These are phyloP conservation scores for Plotosus lineatus DNA, from an alignment of 2,113 vertebrate species.

Conservation along the genomic window DNA sequence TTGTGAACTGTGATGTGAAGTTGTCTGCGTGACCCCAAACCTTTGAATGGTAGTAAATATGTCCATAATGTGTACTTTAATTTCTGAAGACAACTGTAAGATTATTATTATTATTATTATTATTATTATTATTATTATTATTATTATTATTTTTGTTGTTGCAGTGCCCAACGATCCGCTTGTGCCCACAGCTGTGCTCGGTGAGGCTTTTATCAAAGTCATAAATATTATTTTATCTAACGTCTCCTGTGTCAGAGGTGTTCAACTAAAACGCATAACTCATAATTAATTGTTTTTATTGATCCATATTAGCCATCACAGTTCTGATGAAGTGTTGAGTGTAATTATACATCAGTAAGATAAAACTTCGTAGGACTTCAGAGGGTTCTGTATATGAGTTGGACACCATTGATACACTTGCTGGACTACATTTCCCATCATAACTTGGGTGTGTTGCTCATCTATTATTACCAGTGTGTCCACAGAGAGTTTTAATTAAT, in stretches of 20 bases:
- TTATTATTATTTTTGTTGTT: slow-evolving; percentile 78
- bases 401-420: slow-evolving; percentile 18
- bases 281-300: no score
- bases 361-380: background rate
- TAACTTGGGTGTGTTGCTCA: slow-evolving; percentile 55
- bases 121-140: background rate
- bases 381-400: no score
- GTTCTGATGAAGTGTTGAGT: no score
- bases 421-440: slow-evolving; percentile 72
- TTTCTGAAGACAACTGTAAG: no score
- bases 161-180: slow-evolving; percentile 98
- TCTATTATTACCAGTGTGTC: slow-evolving; percentile 2
- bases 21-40: no score
- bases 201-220: slow-evolving; percentile 80
- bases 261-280: slow-evolving; percentile 60
- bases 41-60: no score
- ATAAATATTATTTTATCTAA: background rate
- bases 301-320: background rate
- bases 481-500: background rate
- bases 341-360: background rate
- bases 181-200: slow-evolving; percentile 98
- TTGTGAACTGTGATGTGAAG: no score
- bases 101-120: no score
- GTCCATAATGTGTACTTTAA: no score
- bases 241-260: slow-evolving; percentile 58